Percentiles rank a stretch among this genome's conserved stretches.
phyloP scores from a whole-genome alignment of 1,140 invertebrate species.

The Heterodera carotae region DNA sequence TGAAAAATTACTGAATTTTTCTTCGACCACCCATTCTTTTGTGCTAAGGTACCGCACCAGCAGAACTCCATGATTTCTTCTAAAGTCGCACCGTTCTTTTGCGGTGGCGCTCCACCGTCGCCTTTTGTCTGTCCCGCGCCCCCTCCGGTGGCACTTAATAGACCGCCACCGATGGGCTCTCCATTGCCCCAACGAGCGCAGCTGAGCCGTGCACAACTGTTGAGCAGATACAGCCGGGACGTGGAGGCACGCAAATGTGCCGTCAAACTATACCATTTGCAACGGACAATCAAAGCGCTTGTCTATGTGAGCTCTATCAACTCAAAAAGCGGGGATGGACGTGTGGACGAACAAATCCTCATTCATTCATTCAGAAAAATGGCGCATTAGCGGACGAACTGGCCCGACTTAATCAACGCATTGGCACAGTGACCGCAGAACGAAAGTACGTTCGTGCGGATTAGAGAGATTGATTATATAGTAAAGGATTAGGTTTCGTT shows the following conservation, averaged over 20 bases:
- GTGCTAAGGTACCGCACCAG: slow-evolving; percentile 5
- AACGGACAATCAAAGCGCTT: slow-evolving; percentile 41
- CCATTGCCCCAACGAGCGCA: slow-evolving; percentile 29
- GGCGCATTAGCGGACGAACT: slow-evolving; percentile 48
- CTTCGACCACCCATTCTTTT: not conserved
- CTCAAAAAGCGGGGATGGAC: too few species aligned
- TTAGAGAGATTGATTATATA: not conserved
- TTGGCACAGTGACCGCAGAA: slow-evolving; percentile 49
- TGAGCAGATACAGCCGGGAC: slow-evolving; percentile 23
- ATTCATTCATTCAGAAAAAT: slow-evolving; percentile 47
- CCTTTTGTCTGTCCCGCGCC: slow-evolving; percentile 15
- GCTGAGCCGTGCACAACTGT: slow-evolving; percentile 31
- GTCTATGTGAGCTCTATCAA: slow-evolving; percentile 35
- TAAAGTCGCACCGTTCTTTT: not conserved
- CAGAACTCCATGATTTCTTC: not conserved
- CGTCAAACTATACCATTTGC: slow-evolving; percentile 40
- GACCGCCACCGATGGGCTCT: slow-evolving; percentile 1
- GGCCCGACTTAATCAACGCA: slow-evolving; percentile 49
- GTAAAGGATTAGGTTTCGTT: too few species aligned
- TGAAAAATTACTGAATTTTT: too few species aligned
- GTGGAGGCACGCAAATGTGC: slow-evolving; percentile 37
- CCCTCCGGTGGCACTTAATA: not conserved
- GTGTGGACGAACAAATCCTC: slow-evolving; percentile 10
- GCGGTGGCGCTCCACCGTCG: not conserved
- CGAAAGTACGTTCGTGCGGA: slow-evolving; percentile 43